Evolutionary conservation across 2,888 invertebrate species (phyloP), one percentile per base, ranked within the genome.

Genomic region (Epirrhoe alternata): DNA sequence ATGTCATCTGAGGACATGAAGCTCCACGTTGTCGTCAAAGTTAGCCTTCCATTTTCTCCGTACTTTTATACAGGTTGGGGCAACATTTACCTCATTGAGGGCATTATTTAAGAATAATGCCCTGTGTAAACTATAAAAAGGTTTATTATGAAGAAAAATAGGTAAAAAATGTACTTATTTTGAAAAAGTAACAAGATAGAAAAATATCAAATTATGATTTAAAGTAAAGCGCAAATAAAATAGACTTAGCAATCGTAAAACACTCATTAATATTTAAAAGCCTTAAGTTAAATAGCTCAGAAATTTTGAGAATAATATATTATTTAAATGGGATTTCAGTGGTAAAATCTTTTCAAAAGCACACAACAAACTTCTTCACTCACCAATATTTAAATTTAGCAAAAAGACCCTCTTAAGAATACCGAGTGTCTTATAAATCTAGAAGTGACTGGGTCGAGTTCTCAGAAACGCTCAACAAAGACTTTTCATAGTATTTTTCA

Each of bases 391-490:
- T 35, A 33, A 35, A 35, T 54, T 33, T 35, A 54, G 53, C 1
- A 51, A 51, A 51, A 51, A 51, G 24, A 30, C 30, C 51, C 49
- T 17, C 16, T 49, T 2, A 8, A 12, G 12, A 5, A 7, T 7
- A 33, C 33, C 33, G 6, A 31, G 31, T 31, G 33, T 12, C 12
- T 42, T 12, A 12, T 5, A 42, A 50, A 52, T 56, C 53, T 42
- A 42, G 50, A 64, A 68, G 60, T 61, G 24, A 63, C 61, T 24
- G 63, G 68, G 71, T 76, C 73, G 66, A 66, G 72, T 42, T 76
- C 64, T 74, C 76, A 79, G 78, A 79, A 80, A 78, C 77, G 73
- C 71, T 75, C 16, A 16, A 73, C 77, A 79, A 79, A 78, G 76
- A 76, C 77, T 81, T 82, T 24, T 82, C 75, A 77, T 68, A 66